Percentiles rank a stretch among this genome's conserved stretches.
These are phyloP conservation scores for Chrysolina americana DNA, from an alignment of 2,888 invertebrate genomes.

Conservation along the genomic window DNA sequence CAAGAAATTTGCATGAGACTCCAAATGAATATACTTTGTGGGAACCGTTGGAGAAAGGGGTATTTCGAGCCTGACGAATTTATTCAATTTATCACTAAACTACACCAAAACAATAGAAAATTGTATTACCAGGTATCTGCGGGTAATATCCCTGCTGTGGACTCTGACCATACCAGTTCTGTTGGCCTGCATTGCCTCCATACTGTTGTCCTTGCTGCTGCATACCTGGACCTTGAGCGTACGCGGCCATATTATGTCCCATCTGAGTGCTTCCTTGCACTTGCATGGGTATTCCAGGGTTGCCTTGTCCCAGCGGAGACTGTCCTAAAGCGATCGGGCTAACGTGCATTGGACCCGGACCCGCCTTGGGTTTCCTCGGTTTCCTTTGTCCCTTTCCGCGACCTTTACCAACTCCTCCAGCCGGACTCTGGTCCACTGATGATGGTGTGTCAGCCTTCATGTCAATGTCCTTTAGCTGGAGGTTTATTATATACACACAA, in stretches of 20 bases:
- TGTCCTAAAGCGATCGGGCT: constrained; percentile 50
- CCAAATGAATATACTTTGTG: too few relatives aligned
- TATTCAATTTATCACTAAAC: too few relatives aligned
- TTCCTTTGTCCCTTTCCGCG: constrained; percentile 71
- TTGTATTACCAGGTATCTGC: constrained; percentile 68
- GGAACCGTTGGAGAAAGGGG: too few relatives aligned
- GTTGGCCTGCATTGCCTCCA: constrained; percentile 70
- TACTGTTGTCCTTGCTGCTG: constrained; percentile 65
- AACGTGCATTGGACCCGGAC: constrained; percentile 64
- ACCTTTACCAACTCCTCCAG: constrained; percentile 69
- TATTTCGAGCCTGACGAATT: too few relatives aligned
- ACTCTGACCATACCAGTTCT: constrained; percentile 74
- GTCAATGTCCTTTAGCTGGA: constrained; percentile 72
- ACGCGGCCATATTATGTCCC: constrained; percentile 36
- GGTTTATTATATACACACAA: constrained; percentile 49
- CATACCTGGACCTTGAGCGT: constrained; percentile 58
- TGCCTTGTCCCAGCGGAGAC: constrained; percentile 56
- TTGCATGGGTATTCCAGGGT: constrained; percentile 63
- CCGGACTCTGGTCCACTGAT: constrained; percentile 78
- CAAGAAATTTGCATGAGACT: too few relatives aligned
- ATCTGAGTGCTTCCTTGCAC: constrained; percentile 31
- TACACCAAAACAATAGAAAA: neutral
- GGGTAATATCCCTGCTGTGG: constrained; percentile 70
- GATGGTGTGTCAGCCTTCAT: constrained; percentile 79
- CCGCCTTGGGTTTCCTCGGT: constrained; percentile 70